Evolutionary conservation across 2,113 vertebrate species (phyloP), one percentile per base, ranked within the genome.

Genomic region (Tretioscincus oriximinensis): DNA sequence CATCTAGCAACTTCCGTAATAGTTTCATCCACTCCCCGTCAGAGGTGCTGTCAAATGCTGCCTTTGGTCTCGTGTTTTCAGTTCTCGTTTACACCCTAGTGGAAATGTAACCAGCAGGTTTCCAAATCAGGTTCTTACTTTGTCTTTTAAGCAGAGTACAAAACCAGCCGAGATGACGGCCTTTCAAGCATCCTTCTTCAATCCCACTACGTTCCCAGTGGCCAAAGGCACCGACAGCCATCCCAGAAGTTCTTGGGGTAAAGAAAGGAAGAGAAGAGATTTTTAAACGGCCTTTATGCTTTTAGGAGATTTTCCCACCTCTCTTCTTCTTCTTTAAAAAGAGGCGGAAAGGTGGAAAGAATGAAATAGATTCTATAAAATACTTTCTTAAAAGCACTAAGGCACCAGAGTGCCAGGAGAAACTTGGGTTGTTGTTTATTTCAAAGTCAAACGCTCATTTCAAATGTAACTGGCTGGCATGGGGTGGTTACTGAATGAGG

Each of bases 181-280:
- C 80, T 81, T 91, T 88, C 82, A 89, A 45, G 83, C 83, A 68
- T 85, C 84, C 89, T 60, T 78, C 88, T 93, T 93, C 91, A 92
- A 82, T 71, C 81, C 84, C 81, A 58, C 85, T 86, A 84, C 84
- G 80, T 82, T 90, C 87, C 73, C 89, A 58, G 65, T 0, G 75
- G 85, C 88, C 81, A 86, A 76, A 65, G 64, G 81, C 89, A 92
- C 87, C 85, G 64, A 79, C 90, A 86, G 89, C 89, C 93, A 88
- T 78, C 85, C 86, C 83, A 77, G 77, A 85, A 80, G 58, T 83
- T 80, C 81, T 89, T 82, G 75, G 41, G 9, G 79, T 93, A 90
- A 95, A 94, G 75, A 92, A 90, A 91, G 78, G 61, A 76, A 58
- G n/a, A 14, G n/a, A 7, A 3, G 2, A 87, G 76, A 77, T 2